Base-by-base conservation (phyloP, 1,140 invertebrate genomes). In the Galleria mellonella region DNA sequence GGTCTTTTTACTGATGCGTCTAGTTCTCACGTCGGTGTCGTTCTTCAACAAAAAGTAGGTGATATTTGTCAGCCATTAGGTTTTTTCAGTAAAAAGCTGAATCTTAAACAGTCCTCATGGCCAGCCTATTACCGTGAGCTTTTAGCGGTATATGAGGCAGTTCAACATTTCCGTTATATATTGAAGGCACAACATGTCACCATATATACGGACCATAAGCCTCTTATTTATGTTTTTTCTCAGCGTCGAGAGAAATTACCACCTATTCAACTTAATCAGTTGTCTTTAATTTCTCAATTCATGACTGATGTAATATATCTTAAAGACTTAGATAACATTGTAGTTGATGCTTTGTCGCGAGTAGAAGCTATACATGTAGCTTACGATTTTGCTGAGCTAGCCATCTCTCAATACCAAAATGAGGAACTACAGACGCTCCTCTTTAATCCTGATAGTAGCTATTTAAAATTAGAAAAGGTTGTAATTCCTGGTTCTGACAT, bases 201-300 rank as follows among this genome's bases (percentile, higher is more conserved):
- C 1, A 62, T 82, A 7, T 67, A 39, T 44, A 78, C 72, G 0
- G 70, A 81, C 39, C 74, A 81, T 42, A 73, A 77, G 53, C 68
- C 74, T 7, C 38, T 81, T 7, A 56, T 43, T 4, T 62, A 43
- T 15, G 69, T 67, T 0, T 78, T 75, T 39, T 4, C 14, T 9
- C 9, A 38, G 17, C 1, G 36, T 40, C n/a, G 51, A 47, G 15
- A 33, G 47, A 38, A 43, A 12, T 27, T 39, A 8, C 10, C 37
- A 2, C 45, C 45, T 2, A 4, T 4, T 2, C 45, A 47, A 33
- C 9, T 47, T 6, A 39, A 35, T 6, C 37, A 40, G 7, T 9
- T 32, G 7, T 6, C 2, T 7, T 32, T 32, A 10, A 43, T 43
- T 10, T 35, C 31, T 1, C 32, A 45, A 28, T 45, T 36, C 27